Percentiles rank a stretch among this genome's conserved stretches.
These are phyloP conservation scores for Tenebrosternarchus preto DNA, from an alignment of 2,113 vertebrate genomes.

Conservation along the genomic window DNA sequence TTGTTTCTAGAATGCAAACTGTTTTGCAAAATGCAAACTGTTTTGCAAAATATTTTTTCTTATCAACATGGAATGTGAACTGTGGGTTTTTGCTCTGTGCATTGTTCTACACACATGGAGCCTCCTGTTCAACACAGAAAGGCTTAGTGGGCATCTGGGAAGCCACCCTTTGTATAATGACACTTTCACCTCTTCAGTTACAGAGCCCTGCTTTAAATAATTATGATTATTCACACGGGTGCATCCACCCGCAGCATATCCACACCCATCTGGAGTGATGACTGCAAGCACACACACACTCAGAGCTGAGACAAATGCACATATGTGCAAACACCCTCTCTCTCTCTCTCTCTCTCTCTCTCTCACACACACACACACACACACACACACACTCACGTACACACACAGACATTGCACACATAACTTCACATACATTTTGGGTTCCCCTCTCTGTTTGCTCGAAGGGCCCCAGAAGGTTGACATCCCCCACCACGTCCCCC, in stretches of 20 bases:
- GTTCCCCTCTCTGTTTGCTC: not conserved
- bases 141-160: slow-evolving; percentile 27
- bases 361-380: slow-evolving; percentile 10
- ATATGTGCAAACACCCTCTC: slow-evolving; percentile 12
- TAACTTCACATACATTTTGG: slow-evolving; percentile 2
- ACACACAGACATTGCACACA: too few species aligned
- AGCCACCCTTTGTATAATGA: slow-evolving; percentile 32
- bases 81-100: not conserved
- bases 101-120: slow-evolving; percentile 21
- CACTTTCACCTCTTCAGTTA: slow-evolving; percentile 48
- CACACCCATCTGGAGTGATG: slow-evolving; percentile 41
- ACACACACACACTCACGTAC: not conserved
- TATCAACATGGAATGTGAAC: not conserved
- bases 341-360: not conserved
- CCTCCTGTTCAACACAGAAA: slow-evolving; percentile 22
- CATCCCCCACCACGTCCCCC: not conserved
- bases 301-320: not conserved
- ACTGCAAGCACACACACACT: slow-evolving; percentile 28
- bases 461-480: not conserved
- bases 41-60: not conserved
- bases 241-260: slow-evolving; percentile 34
- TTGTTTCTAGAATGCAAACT: not conserved
- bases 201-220: slow-evolving; percentile 47
- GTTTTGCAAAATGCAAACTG: too few species aligned
- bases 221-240: slow-evolving; percentile 54